Evolutionary conservation across 2,888 invertebrate species (phyloP), one percentile per base, ranked within the genome.

Genomic region (Latrodectus elegans): DNA sequence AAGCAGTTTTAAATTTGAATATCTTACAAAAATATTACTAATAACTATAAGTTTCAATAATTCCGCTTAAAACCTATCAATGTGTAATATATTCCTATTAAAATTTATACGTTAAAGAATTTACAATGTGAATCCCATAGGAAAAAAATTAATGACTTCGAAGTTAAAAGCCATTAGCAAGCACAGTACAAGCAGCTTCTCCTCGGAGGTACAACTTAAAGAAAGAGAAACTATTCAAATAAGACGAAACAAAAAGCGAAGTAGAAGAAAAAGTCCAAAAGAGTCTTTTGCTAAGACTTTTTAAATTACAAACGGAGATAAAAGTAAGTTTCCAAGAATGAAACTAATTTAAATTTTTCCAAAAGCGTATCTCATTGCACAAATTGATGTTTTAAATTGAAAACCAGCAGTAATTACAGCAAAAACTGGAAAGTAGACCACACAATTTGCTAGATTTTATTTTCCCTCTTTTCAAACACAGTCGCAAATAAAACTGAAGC

Each of bases 351-450:
- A 81, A 81, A 81, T 81, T 81, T 73, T 67, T 65, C 73, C 81
- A 67, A 74, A 81, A 81, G 74, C 51, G 67, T 53, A 64, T 60
- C 65, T 74, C 52, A 26, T 53, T 74, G 74, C 81, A 38, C 38
- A 81, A 81, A 81, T 81, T 81, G 81, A 81, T 81, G 81, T 81
- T 81, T 74, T 73, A 81, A 81, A 81, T 81, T 74, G 81, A 81
- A 74, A 81, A 49, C 73, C 81, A 17, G 74, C 73, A 53, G 81
- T 81, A 81, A 81, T 81, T 81, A 81, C 81, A 52, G 51, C 12
- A 53, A 67, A 74, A 72, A 22, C 74, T 64, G 38, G 72, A 64
- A 38, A 71, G 55, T 71, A 22, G 52, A 78, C 68, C 65, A 52
- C 67, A 73, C 65, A 72, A 51, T 67, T 67, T 26, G 26, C 67